Percentiles rank a stretch among this genome's conserved stretches.
Conservation (phyloP, 2,797 vertebrate species). For the Cryptoprocta ferox region DNA sequence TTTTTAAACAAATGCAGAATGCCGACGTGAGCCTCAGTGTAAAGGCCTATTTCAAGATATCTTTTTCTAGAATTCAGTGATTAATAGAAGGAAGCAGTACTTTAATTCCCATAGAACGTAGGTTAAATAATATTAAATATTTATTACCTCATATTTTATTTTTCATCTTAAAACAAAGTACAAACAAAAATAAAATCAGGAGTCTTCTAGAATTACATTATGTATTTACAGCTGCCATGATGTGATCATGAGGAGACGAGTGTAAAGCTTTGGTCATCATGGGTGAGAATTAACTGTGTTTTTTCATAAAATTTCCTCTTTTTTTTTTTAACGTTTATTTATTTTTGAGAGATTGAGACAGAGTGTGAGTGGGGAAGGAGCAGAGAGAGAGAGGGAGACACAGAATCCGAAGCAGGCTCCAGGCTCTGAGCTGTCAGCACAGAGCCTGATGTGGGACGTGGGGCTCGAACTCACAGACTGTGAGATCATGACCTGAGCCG, state of each 20-base stretch:
- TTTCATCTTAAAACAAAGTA: constrained; percentile 60
- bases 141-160: constrained; percentile 9
- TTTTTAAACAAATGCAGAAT: constrained; percentile 14
- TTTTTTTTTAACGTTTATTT: too few relatives aligned
- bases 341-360: too few relatives aligned
- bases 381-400: too few relatives aligned
- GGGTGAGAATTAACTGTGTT: background rate
- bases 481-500: too few relatives aligned
- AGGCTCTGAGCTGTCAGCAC: too few relatives aligned
- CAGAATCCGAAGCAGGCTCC: too few relatives aligned
- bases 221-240: background rate
- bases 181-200: constrained; percentile 31
- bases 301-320: background rate
- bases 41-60: background rate
- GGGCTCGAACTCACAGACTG: too few relatives aligned
- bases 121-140: constrained; percentile 43
- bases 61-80: constrained; percentile 22
- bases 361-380: too few relatives aligned
- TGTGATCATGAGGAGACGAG: background rate
- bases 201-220: background rate
- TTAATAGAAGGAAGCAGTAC: background rate
- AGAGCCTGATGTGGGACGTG: too few relatives aligned
- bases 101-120: constrained; percentile 11
- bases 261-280: constrained; percentile 18
- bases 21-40: background rate